These are phyloP conservation scores for Corythoichthys haematopterus DNA, from an alignment of 2,113 vertebrate genomes.

Conservation along the genomic window DNA sequence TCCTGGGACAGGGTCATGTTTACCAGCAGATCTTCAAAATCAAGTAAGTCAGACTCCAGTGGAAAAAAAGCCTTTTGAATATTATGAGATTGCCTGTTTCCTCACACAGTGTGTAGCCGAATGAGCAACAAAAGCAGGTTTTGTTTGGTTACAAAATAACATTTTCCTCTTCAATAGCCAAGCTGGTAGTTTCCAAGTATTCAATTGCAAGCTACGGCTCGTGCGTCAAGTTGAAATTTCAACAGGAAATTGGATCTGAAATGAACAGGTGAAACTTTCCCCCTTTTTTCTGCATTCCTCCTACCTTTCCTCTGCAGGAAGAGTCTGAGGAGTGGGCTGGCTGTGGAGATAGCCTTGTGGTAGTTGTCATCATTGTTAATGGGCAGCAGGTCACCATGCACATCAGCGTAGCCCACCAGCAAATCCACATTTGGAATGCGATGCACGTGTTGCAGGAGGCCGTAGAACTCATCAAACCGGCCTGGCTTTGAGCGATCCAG, in stretches of 20 bases:
- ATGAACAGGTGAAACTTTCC: slow-evolving; percentile 5
- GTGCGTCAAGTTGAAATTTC: slow-evolving; percentile 11
- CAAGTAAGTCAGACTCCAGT: no score
- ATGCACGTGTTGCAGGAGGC: slow-evolving; percentile 92
- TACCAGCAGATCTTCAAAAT: no score
- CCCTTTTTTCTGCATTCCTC: slow-evolving; percentile 20
- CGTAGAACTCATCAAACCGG: slow-evolving; percentile 95
- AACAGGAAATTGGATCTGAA: slow-evolving; percentile 9
- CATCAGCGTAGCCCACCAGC: slow-evolving; percentile 89
- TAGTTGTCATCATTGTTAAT: slow-evolving; percentile 99
- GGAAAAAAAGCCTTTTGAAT: not conserved
- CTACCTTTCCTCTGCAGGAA: slow-evolving; percentile 97
- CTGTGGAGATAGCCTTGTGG: slow-evolving; percentile 92
- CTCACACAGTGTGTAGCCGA: not conserved
- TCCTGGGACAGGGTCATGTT: no score
- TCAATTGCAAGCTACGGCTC: not conserved
- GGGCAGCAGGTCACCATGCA: slow-evolving; percentile 93
- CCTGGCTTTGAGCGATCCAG: slow-evolving; percentile 94
- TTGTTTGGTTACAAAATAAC: not conserved
- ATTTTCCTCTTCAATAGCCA: not conserved
- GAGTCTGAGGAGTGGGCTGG: slow-evolving; percentile 88
- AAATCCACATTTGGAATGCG: slow-evolving; percentile 93
- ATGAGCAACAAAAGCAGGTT: not conserved
- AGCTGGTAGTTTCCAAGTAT: not conserved
- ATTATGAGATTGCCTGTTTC: not conserved